Evolutionary conservation across 2,888 invertebrate species (phyloP).

Genomic region (Cryptus viduatorius): DNA sequence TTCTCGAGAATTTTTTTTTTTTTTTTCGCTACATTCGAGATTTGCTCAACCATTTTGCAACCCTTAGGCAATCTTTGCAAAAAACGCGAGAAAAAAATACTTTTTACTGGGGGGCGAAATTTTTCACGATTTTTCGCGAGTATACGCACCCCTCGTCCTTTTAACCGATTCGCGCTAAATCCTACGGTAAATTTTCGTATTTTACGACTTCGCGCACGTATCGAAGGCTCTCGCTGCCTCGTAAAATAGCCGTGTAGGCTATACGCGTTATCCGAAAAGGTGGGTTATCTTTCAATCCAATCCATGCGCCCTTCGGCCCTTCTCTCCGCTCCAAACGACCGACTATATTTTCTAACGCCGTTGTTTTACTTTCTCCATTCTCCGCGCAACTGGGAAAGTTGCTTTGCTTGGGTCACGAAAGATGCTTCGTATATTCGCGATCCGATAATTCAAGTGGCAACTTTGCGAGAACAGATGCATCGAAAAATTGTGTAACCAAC

Average conservation of each 20-base stretch:
- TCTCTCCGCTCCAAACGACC: conserved; percentile 26
- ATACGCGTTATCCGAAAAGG: conserved; percentile 8
- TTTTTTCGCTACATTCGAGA: no score
- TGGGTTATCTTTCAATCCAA: conserved; percentile 69
- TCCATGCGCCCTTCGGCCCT: conserved; percentile 26
- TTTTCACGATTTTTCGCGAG: no score
- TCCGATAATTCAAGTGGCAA: no score
- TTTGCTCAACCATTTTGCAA: no score
- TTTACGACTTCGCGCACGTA: conserved; percentile 73
- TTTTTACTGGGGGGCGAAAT: neutral
- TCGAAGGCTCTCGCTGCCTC: conserved; percentile 67
- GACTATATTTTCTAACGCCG: conserved; percentile 23
- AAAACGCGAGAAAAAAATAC: no score
- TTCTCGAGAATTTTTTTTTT: no score
- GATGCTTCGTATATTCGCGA: no score
- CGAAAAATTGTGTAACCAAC: neutral
- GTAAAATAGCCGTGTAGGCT: conserved; percentile 77
- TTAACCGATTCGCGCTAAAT: conserved; percentile 45
- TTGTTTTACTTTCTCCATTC: neutral
- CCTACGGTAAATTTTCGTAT: conserved; percentile 73
- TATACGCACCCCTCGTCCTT: conserved; percentile 7
- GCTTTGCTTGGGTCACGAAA: no score
- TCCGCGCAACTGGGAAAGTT: no score
- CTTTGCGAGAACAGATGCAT: neutral
- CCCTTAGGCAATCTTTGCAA: no score